Conservation (phyloP, 2,888 invertebrate species). For the Operophtera brumata region DNA sequence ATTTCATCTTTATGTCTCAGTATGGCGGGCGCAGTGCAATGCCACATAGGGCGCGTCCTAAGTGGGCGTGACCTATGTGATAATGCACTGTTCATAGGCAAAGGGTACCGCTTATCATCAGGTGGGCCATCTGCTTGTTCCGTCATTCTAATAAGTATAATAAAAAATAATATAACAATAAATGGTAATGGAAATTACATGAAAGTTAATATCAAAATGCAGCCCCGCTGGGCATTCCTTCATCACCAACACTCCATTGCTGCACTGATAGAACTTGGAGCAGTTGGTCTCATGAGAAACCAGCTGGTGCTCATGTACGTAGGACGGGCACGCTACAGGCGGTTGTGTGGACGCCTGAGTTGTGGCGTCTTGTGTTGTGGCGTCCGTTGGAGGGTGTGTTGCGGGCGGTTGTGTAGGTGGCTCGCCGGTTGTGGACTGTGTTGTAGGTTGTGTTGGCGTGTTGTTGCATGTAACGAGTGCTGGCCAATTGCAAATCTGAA, state of each 20-base stretch:
- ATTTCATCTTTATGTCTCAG: too few relatives aligned
- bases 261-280: conserved; percentile 50
- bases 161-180: too few relatives aligned
- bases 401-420: not conserved
- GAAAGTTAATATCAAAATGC: conserved; percentile 43
- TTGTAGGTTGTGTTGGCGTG: conserved; percentile 4
- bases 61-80: too few relatives aligned
- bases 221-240: conserved; percentile 41
- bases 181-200: conserved; percentile 35
- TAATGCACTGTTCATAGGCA: too few relatives aligned
- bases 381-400: not conserved
- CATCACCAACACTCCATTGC: conserved; percentile 42
- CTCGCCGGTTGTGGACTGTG: conserved; percentile 11
- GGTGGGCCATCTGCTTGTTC: too few relatives aligned
- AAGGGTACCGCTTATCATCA: too few relatives aligned
- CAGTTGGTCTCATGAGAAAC: conserved; percentile 54
- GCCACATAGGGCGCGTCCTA: too few relatives aligned
- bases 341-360: not conserved
- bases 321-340: not conserved
- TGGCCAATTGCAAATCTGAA: conserved; percentile 41
- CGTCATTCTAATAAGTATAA: too few relatives aligned
- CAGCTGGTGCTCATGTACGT: conserved; percentile 32
- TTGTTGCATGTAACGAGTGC: conserved; percentile 23
- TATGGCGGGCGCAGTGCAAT: too few relatives aligned
- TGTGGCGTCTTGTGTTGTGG: not conserved